Base-by-base conservation (phyloP, 2,888 invertebrate genomes). In the Allygus modestus region DNA sequence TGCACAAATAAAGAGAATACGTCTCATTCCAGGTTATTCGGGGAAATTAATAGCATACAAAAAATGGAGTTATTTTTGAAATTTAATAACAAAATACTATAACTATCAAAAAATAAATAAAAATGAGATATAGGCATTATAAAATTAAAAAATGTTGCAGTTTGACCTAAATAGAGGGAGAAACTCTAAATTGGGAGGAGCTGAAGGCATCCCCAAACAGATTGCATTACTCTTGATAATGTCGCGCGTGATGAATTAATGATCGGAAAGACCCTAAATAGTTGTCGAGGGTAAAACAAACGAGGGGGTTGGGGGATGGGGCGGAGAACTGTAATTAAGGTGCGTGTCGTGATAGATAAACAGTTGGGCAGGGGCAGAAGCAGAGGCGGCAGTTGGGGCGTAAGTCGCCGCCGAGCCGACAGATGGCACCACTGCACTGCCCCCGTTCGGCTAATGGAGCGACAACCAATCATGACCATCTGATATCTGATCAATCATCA, bases 191-290 rank as follows among this genome's bases (percentile, higher is more conserved):
- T 33, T 31, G 33, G 69, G 31, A 31, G 69, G 31, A 1, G 7
- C 15, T 69, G 17, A 31, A 31, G 69, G 69, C 31, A 69, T 69
- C 69, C 33, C 69, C 31, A 33, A 61, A 69, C 15, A 31, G 31
- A 69, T 69, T 31, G 33, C 73, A 73, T 73, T 73, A 73, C 73
- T 73, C 73, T 41, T 43, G 73, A 73, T 73, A 73, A 73, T n/a
- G 73, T 73, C 73, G 73, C 43, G n/a, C 11, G 41, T 73, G 73
- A 73, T 73, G 73, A 73, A 73, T 73, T 73, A 73, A 73, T 43
- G 73, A 73, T 73, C 73, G 73, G 73, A 73, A 73, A 73, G 73
- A 20, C 73, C 41, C 73, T 73, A 73, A 73, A 73, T 73, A 73
- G 41, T 73, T 73, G 73, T 73, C 73, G 73, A 73, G 73, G 43